Evolutionary conservation across 53 echinoderm and acorn worm species (phyloP), one percentile per base, ranked within the genome.

Genomic region (Mesocentrotus franciscanus): DNA sequence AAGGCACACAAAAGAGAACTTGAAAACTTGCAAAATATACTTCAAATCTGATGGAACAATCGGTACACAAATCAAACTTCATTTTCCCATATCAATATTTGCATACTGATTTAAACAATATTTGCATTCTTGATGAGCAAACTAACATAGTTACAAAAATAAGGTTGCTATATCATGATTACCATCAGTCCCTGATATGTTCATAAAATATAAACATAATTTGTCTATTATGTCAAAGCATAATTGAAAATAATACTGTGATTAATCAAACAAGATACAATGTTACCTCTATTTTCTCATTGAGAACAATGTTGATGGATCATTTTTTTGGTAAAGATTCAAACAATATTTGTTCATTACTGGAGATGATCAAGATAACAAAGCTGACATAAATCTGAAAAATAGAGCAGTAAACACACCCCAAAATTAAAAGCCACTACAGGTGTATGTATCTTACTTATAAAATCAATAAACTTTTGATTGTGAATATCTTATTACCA

Each of bases 1-100:
- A 81, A 81, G 81, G 81, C 81, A 81, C 81, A 81, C 81, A 81
- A 18, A 81, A 81, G 64, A 64, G 42, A 81, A 81, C 18, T 81
- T 81, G 42, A 81, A 36, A 79, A 79, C 39, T 10, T 24, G 16
- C n/a, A 39, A 39, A 49, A 49, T 49, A 49, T 49, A 49, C 49
- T 49, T 49, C 49, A 4, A 5, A 49, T 49, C 49, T 49, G 49
- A 78, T 78, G 24, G 32, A 78, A 1, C 2, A 20, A 42, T 20
- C 0, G 27, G 33, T 1, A 35, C 17, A 81, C 20, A 6, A 81
- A 81, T 42, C 20, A 81, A 81, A 81, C 9, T 42, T 74, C 29
- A 74, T 14, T 12, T 30, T 74, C 74, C 13, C 71, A 71, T 1
- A 26, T 71, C 18, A 74, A 72, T 74, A 30, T 26, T 8, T 72